phyloP scores from a whole-genome alignment of 2,113 vertebrate genomes.

The Microcebus tavaratra region DNA sequence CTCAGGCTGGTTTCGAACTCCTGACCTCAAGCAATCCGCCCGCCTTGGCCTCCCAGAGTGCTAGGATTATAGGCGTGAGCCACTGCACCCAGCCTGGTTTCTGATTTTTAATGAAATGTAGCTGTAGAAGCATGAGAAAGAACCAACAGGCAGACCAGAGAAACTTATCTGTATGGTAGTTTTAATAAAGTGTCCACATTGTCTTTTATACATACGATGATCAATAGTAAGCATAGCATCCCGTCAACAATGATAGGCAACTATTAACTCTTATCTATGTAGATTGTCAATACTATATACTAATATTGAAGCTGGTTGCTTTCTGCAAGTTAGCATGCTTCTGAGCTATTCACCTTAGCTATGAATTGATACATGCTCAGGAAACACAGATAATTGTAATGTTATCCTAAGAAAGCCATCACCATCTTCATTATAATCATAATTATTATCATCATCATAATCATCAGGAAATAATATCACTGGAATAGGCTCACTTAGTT shows the following conservation, averaged over 20 bases:
- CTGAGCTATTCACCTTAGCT: background rate
- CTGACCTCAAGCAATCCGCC: no score
- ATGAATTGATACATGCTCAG: background rate
- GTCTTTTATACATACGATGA: background rate
- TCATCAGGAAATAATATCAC: conserved; percentile 30
- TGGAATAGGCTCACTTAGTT: conserved; percentile 31
- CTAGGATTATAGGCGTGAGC: no score
- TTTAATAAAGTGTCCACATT: background rate
- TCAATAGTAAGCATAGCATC: background rate
- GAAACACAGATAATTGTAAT: conserved; percentile 19
- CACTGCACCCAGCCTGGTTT: background rate
- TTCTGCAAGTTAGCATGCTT: background rate
- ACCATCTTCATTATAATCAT: conserved; percentile 27
- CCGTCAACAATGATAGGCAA: background rate
- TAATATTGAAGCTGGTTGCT: background rate
- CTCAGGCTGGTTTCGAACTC: no score
- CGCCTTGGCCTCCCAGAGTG: no score
- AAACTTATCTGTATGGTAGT: background rate
- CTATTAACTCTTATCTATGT: background rate
- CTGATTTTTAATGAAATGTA: background rate
- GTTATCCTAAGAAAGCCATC: conserved; percentile 45
- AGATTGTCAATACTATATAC: background rate
- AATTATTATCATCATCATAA: background rate
- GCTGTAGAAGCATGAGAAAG: background rate
- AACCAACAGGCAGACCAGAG: background rate